A percentile compares a stretch with the other conserved stretches of the same genome.
These are phyloP conservation scores for Taurulus bubalis DNA, from an alignment of 2,113 vertebrate genomes.

Conservation along the genomic window DNA sequence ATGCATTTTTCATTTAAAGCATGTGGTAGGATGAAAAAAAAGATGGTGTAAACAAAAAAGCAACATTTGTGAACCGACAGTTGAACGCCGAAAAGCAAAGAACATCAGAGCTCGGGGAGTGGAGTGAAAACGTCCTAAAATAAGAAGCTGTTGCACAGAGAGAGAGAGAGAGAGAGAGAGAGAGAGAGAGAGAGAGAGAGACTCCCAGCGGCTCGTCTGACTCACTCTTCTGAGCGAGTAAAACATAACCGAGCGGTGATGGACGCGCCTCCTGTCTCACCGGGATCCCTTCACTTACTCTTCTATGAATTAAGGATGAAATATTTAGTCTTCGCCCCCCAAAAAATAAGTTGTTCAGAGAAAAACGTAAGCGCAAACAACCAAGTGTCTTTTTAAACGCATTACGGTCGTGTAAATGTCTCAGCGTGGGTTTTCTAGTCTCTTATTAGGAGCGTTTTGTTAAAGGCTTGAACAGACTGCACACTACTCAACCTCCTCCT, in stretches of 20 bases:
- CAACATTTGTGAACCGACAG: conserved; percentile 27
- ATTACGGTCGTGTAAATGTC: too few species aligned
- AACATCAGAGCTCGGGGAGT: conserved; percentile 44
- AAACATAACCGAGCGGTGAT: too few species aligned
- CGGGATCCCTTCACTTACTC: conserved; percentile 30
- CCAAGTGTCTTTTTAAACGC: conserved; percentile 2
- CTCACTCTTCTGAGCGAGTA: too few species aligned
- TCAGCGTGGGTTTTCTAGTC: too few species aligned
- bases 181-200: too few species aligned
- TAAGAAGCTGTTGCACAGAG: not conserved
- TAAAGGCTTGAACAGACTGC: too few species aligned
- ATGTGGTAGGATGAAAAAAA: not conserved
- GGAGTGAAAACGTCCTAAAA: too few species aligned
- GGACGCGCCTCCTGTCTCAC: conserved; percentile 52
- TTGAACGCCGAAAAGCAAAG: conserved; percentile 24
- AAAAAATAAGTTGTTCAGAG: too few species aligned
- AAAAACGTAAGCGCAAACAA: not conserved
- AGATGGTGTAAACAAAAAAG: conserved; percentile 28
- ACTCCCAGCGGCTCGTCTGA: too few species aligned
- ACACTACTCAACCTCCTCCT: too few species aligned
- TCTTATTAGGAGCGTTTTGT: too few species aligned
- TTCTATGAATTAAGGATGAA: conserved; percentile 63
- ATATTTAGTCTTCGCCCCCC: conserved; percentile 10
- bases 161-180: too few species aligned
- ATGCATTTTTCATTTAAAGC: conserved; percentile 22